phyloP scores from a whole-genome alignment of 1,140 invertebrate species.

The Tetragonula clypearis region DNA sequence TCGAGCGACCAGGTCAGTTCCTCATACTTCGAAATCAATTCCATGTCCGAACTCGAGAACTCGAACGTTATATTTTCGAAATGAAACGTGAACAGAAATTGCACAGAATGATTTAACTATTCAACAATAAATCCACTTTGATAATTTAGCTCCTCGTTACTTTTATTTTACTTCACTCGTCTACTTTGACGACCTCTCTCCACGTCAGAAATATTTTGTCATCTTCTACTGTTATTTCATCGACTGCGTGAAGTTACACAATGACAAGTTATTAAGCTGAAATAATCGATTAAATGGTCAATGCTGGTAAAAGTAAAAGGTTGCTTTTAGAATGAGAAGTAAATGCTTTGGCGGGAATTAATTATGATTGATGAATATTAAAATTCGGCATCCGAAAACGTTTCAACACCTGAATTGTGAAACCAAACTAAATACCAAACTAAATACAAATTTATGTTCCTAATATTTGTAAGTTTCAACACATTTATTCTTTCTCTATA shows the following conservation, averaged over 20 bases:
- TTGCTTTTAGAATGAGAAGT: neutral
- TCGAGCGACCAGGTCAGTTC: neutral
- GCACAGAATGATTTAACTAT: too few relatives aligned
- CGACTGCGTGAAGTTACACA: neutral
- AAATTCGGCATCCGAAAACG: neutral
- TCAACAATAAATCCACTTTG: neutral
- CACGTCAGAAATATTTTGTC: too few relatives aligned
- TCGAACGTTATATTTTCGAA: too few relatives aligned
- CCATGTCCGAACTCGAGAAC: neutral
- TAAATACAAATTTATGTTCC: neutral
- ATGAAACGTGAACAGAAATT: neutral
- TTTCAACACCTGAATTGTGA: neutral
- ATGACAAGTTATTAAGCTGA: neutral
- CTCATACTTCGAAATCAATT: conserved; percentile 6
- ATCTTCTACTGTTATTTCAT: neutral
- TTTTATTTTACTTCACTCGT: neutral
- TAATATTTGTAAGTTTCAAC: neutral
- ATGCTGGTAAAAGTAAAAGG: neutral
- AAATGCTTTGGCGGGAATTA: neutral
- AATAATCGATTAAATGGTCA: neutral
- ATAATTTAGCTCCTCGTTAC: neutral
- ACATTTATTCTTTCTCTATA: neutral
- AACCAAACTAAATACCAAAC: neutral
- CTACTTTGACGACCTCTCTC: neutral
- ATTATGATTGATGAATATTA: neutral